Conservation (phyloP, 2,113 vertebrate genomes). For the Chaetura pelagica region DNA sequence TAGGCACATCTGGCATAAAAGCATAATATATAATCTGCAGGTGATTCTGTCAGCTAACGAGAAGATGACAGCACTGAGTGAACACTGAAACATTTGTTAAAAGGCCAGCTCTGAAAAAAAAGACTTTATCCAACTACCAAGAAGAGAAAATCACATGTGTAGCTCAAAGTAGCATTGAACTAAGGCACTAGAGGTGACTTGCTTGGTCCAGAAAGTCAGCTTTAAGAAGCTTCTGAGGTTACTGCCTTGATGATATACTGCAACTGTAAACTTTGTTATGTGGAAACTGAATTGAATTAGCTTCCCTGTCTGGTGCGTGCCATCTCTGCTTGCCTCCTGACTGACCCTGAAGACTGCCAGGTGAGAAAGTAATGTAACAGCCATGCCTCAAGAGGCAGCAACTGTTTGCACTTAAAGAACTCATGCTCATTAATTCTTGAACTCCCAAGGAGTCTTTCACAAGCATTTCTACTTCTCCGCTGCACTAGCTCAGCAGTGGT, state of each 20-base stretch:
- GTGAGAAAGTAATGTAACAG: neutral
- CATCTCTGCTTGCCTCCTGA: neutral
- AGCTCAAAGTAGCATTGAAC: neutral
- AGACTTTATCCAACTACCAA: neutral
- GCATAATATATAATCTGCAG: neutral
- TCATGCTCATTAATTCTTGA: neutral
- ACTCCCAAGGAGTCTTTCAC: neutral
- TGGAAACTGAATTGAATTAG: neutral
- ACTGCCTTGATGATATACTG: neutral
- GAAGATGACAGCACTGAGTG: neutral
- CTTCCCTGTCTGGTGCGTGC: neutral
- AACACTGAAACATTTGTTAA: neutral
- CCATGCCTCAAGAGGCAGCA: neutral
- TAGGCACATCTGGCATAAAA: neutral
- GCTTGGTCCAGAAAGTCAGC: neutral
- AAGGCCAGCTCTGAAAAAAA: neutral
- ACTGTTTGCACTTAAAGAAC: neutral
- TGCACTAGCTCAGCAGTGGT: neutral
- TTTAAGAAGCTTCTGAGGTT: neutral
- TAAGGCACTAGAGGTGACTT: neutral
- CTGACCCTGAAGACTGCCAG: neutral
- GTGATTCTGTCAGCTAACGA: neutral
- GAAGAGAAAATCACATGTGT: neutral
- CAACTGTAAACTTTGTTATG: neutral
- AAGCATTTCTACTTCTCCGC: neutral